These are phyloP conservation scores for Pilophorus perplexus DNA, from an alignment of 2,888 invertebrate species.

Conservation along the genomic window DNA sequence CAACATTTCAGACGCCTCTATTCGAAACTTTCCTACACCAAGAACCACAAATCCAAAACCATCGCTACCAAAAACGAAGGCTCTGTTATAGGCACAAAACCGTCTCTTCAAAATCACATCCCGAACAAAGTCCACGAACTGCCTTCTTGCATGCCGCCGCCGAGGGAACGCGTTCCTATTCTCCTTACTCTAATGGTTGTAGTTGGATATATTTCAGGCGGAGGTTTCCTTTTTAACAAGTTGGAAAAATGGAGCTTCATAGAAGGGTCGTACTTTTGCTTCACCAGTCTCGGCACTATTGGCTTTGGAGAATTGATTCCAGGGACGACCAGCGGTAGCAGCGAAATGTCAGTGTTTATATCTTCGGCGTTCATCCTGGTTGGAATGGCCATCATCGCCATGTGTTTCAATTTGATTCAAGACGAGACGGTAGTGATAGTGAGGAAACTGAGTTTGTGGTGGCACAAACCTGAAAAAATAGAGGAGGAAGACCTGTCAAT, in stretches of 20 bases:
- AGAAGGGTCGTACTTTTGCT: conserved; percentile 69
- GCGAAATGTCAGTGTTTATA: conserved; percentile 67
- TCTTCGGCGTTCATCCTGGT: conserved; percentile 79
- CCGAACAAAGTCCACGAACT: conserved; percentile 45
- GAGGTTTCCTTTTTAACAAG: conserved; percentile 82
- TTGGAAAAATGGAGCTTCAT: conserved; percentile 89
- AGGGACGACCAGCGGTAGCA: conserved; percentile 58
- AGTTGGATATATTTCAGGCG: conserved; percentile 81
- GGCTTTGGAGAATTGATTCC: conserved; percentile 80
- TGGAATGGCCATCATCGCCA: conserved; percentile 81
- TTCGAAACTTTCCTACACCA: conserved; percentile 52
- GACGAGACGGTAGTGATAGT: conserved; percentile 66
- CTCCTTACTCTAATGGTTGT: conserved; percentile 81
- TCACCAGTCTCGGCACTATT: conserved; percentile 67
- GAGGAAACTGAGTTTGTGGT: conserved; percentile 55
- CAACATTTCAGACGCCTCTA: conserved; percentile 71
- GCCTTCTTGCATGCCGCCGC: conserved; percentile 35
- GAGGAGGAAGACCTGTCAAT: conserved; percentile 56
- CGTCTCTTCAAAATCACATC: conserved; percentile 47
- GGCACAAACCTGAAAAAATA: conserved; percentile 50
- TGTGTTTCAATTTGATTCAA: conserved; percentile 83
- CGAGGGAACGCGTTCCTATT: conserved; percentile 69
- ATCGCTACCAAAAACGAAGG: conserved; percentile 40
- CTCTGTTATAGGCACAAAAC: conserved; percentile 41
- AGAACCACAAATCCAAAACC: conserved; percentile 43